phyloP scores from a whole-genome alignment of 2,797 vertebrate species.

The Sebastes oblongus region DNA sequence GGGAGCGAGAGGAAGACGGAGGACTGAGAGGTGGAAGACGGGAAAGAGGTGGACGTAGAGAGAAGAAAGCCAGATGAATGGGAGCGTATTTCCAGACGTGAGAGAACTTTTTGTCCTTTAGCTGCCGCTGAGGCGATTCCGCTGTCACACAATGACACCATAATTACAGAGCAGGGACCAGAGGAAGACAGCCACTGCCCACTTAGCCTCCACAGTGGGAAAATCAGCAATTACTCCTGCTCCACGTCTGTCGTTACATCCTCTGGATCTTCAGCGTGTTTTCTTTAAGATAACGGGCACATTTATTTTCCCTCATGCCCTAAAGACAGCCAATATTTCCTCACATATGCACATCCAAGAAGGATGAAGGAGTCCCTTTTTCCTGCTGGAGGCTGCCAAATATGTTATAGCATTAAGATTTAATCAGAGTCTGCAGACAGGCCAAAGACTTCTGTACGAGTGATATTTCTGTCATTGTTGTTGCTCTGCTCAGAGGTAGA shows the following conservation, averaged over 20 bases:
- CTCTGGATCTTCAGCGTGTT: slow-evolving; percentile 26
- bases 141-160: slow-evolving; percentile 65
- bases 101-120: slow-evolving; percentile 52
- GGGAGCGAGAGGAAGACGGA: neutral
- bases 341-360: slow-evolving; percentile 48
- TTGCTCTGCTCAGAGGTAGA: slow-evolving; percentile 7
- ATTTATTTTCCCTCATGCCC: neutral
- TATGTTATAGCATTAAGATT: slow-evolving; percentile 65
- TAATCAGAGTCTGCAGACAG: slow-evolving; percentile 62
- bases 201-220: slow-evolving; percentile 49
- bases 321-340: slow-evolving; percentile 29
- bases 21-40: neutral
- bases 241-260: slow-evolving; percentile 30
- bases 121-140: slow-evolving; percentile 40
- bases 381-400: slow-evolving; percentile 47
- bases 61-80: slow-evolving; percentile 15
- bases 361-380: slow-evolving; percentile 43
- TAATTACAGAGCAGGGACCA: slow-evolving; percentile 67
- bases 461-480: slow-evolving; percentile 41
- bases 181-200: slow-evolving; percentile 59
- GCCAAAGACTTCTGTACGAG: slow-evolving; percentile 27
- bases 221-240: slow-evolving; percentile 61
- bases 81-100: slow-evolving; percentile 19
- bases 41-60: neutral
- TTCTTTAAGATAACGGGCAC: slow-evolving; percentile 37